Conservation (phyloP, 2,113 vertebrate species). For the Ochotona princeps region DNA sequence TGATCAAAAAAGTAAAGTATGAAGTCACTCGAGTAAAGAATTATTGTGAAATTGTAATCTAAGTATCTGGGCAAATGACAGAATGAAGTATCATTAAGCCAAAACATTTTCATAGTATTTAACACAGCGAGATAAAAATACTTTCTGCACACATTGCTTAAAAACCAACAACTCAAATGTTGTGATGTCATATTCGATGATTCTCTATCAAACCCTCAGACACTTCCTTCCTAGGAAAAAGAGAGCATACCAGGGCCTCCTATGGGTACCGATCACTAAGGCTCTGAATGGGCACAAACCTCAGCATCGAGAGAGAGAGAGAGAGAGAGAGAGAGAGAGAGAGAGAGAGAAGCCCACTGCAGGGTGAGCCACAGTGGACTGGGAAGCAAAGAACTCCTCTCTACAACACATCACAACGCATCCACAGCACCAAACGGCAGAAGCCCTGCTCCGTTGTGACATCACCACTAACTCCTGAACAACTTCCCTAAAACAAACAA, state of each 20-base stretch:
- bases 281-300: neutral
- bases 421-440: neutral
- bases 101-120: slow-evolving; percentile 17
- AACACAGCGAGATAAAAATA: slow-evolving; percentile 29
- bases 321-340: too few species aligned
- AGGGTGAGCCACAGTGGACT: neutral
- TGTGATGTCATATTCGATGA: neutral
- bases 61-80: slow-evolving; percentile 11
- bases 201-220: neutral
- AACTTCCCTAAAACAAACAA: neutral
- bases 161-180: slow-evolving; percentile 26
- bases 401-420: neutral
- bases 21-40: slow-evolving; percentile 46
- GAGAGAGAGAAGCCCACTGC: neutral
- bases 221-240: neutral
- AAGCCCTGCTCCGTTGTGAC: neutral
- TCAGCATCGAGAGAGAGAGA: neutral
- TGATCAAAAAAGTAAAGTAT: slow-evolving; percentile 5
- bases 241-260: neutral
- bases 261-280: too few species aligned
- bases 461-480: neutral
- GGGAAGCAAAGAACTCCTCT: neutral
- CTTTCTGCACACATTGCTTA: neutral
- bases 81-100: neutral
- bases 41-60: slow-evolving; percentile 14